Percentiles rank a stretch among this genome's conserved stretches.
Evolutionary conservation across 2,113 vertebrate genomes (phyloP).

Genomic region (Oncorhynchus tshawytscha): DNA sequence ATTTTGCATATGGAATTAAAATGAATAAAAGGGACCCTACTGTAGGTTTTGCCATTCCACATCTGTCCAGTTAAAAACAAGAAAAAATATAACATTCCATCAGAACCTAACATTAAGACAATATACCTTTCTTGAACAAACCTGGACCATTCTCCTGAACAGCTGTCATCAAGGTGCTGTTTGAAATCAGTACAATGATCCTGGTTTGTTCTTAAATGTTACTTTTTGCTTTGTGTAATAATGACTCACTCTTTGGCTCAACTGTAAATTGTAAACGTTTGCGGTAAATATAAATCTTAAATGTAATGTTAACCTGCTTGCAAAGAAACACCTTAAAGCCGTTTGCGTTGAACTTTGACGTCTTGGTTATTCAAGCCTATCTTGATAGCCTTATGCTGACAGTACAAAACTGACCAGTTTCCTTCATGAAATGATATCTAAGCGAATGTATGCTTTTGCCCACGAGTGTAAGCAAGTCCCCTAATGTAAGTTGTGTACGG

Average conservation of each 20-base stretch:
- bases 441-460: slow-evolving; percentile 4
- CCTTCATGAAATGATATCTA: slow-evolving; percentile 9
- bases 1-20: slow-evolving; percentile 35
- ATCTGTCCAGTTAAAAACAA: slow-evolving; percentile 22
- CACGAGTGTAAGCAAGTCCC: neutral
- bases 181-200: slow-evolving; percentile 46
- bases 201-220: slow-evolving; percentile 28
- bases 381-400: slow-evolving; percentile 14
- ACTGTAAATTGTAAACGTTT: slow-evolving; percentile 68
- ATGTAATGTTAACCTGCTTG: slow-evolving; percentile 52
- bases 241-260: slow-evolving; percentile 33
- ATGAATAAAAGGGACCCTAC: slow-evolving; percentile 50
- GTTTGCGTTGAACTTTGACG: slow-evolving; percentile 28
- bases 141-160: slow-evolving; percentile 30
- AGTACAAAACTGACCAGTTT: slow-evolving; percentile 20
- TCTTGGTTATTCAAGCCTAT: slow-evolving; percentile 1
- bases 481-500: neutral
- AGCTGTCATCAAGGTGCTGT: slow-evolving; percentile 45
- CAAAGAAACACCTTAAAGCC: slow-evolving; percentile 38
- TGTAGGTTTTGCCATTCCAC: slow-evolving; percentile 44
- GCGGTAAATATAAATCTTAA: slow-evolving; percentile 58
- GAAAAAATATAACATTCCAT: slow-evolving; percentile 58
- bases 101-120: slow-evolving; percentile 26
- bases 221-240: slow-evolving; percentile 18
- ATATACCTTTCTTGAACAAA: slow-evolving; percentile 35